phyloP scores from a whole-genome alignment of 2,797 vertebrate genomes.

The Sebastes oblongus region DNA sequence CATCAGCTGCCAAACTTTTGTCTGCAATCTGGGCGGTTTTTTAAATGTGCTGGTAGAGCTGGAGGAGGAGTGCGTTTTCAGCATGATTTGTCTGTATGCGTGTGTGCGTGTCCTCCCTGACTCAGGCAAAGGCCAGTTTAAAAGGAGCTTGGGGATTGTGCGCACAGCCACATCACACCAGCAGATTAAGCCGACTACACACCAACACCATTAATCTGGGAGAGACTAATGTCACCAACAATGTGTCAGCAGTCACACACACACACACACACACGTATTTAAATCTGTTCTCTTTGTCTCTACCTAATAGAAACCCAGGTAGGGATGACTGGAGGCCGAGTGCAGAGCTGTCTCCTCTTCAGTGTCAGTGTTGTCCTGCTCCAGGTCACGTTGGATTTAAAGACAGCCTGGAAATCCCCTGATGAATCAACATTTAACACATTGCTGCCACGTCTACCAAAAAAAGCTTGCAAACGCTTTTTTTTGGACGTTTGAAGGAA shows the following conservation, averaged over 20 bases:
- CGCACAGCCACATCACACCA: constrained; percentile 45
- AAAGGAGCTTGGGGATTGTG: constrained; percentile 61
- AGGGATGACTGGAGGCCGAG: constrained; percentile 11
- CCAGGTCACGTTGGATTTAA: constrained; percentile 30
- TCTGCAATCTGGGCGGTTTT: constrained; percentile 30
- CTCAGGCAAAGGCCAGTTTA: constrained; percentile 47
- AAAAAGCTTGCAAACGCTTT: not conserved
- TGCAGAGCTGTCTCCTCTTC: not conserved
- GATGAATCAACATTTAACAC: constrained; percentile 51
- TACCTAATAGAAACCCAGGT: constrained; percentile 6
- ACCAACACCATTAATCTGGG: constrained; percentile 70
- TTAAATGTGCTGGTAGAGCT: constrained; percentile 18
- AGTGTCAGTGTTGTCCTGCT: not conserved
- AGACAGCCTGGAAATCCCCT: constrained; percentile 51
- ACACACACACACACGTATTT: not conserved
- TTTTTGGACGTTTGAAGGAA: not conserved
- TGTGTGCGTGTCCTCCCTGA: constrained; percentile 5
- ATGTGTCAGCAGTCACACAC: constrained; percentile 49
- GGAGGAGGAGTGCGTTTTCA: constrained; percentile 5
- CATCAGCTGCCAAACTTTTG: constrained; percentile 49
- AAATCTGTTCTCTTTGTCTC: constrained; percentile 16
- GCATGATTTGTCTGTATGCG: not conserved
- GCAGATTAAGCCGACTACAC: constrained; percentile 73
- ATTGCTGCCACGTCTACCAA: constrained; percentile 24
- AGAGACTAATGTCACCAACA: constrained; percentile 58